Evolutionary conservation across 2,113 vertebrate genomes (phyloP).

Genomic region (Nanorana parkeri): DNA sequence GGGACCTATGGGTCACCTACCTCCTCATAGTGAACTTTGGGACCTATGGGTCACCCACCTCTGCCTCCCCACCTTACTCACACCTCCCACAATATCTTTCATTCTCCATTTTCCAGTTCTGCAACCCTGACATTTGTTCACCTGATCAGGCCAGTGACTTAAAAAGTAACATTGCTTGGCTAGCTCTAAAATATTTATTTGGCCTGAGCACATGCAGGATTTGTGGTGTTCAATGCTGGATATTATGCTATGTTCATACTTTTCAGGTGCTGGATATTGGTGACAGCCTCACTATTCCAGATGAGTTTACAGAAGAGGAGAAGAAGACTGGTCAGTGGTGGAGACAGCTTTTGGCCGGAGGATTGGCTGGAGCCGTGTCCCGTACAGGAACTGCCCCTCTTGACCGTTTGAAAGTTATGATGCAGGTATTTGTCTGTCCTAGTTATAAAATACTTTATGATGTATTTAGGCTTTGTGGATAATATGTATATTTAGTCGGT

Average conservation of each 20-base stretch:
- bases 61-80: too few relatives aligned
- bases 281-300: conserved; percentile 89
- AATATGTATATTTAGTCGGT: too few relatives aligned
- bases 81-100: too few relatives aligned
- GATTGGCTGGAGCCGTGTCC: conserved; percentile 85
- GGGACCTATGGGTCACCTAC: too few relatives aligned
- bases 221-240: too few relatives aligned
- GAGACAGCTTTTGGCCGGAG: conserved; percentile 89
- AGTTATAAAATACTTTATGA: neutral
- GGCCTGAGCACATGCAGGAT: neutral
- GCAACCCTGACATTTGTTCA: too few relatives aligned
- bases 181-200: neutral
- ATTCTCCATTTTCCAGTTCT: too few relatives aligned
- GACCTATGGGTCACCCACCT: too few relatives aligned
- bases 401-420: conserved; percentile 93
- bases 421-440: conserved; percentile 79
- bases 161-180: too few relatives aligned
- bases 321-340: conserved; percentile 89
- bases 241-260: neutral
- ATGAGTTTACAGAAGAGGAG: conserved; percentile 93
- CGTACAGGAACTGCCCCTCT: conserved; percentile 90
- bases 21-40: too few relatives aligned
- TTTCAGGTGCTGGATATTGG: conserved; percentile 93
- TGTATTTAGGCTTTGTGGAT: neutral
- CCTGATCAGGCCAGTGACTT: too few relatives aligned